Conservation (phyloP, 2,113 vertebrate genomes). For the Petrocephalus microphthalmus region DNA sequence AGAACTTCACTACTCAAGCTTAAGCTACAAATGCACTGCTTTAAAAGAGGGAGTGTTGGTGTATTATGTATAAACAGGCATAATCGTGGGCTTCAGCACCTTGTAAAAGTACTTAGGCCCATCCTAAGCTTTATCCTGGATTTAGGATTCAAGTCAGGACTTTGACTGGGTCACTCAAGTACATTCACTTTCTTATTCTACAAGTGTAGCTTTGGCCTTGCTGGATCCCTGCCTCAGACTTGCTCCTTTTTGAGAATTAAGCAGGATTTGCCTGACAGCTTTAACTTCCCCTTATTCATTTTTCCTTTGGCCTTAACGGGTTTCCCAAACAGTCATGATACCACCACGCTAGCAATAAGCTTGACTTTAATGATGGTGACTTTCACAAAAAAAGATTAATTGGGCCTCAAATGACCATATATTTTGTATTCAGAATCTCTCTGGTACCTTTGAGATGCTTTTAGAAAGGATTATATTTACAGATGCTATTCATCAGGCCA, state of each 20-base stretch:
- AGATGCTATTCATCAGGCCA: too few species aligned
- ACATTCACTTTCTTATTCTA: constrained; percentile 6
- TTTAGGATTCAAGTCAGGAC: constrained; percentile 4
- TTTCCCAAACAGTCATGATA: neutral
- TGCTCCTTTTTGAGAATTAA: neutral
- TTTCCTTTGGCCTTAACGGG: neutral
- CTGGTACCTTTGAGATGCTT: neutral
- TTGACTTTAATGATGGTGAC: neutral
- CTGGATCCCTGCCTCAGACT: neutral
- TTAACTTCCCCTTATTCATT: neutral
- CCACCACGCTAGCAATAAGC: neutral
- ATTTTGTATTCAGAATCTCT: neutral
- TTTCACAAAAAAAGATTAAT: too few species aligned
- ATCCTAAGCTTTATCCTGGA: neutral
- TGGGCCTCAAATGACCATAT: neutral
- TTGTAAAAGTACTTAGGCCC: neutral
- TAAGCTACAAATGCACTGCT: neutral
- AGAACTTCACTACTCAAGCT: neutral
- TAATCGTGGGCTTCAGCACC: neutral
- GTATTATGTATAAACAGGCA: neutral
- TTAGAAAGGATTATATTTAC: neutral
- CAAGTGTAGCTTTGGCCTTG: neutral
- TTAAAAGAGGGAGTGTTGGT: neutral
- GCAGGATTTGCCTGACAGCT: neutral
- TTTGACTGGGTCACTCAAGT: constrained; percentile 1